Conservation (phyloP, 2,888 invertebrate species). For the Athalia cordata region DNA sequence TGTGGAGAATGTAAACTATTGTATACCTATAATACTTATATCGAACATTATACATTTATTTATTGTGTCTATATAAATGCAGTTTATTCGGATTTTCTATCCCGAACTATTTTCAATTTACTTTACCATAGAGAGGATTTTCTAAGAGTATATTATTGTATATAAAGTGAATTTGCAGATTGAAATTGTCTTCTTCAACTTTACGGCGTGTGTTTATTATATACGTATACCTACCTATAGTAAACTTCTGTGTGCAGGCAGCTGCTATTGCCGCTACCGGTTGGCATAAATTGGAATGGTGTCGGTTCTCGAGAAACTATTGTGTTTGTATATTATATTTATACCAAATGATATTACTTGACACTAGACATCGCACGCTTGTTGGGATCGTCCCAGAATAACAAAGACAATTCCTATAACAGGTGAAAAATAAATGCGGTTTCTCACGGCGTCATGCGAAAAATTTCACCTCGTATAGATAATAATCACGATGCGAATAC, state of each 20-base stretch:
- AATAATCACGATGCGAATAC: not conserved
- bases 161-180: not conserved
- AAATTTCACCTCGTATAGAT: slow-evolving; percentile 12
- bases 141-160: not conserved
- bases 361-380: not conserved
- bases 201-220: not conserved
- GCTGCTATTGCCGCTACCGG: not conserved
- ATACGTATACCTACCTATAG: no score
- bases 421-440: slow-evolving; percentile 20
- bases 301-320: slow-evolving; percentile 16
- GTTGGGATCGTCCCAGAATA: slow-evolving; percentile 13
- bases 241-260: not conserved
- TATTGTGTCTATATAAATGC: no score
- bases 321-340: no score
- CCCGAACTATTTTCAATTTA: no score
- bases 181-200: not conserved
- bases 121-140: not conserved
- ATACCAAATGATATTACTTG: slow-evolving; percentile 12
- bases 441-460: not conserved
- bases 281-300: slow-evolving; percentile 21
- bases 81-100: no score
- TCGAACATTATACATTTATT: no score
- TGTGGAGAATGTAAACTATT: no score
- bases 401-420: not conserved
- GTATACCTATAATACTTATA: no score